Evolutionary conservation across 2,797 vertebrate genomes (phyloP).

Genomic region (Clarias pachynema): DNA sequence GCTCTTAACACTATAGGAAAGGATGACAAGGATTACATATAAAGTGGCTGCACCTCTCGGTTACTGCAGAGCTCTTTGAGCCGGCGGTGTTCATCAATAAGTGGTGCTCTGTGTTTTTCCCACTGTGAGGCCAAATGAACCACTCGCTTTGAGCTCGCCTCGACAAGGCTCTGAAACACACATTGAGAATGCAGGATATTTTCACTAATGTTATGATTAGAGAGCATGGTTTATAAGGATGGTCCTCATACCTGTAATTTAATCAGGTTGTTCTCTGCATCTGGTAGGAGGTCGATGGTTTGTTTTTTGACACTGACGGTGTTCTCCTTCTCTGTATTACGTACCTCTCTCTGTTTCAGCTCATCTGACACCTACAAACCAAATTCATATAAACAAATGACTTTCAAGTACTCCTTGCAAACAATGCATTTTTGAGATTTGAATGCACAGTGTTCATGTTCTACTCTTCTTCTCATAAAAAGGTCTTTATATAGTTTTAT

Average conservation of each 20-base stretch:
- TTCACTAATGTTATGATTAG: not conserved
- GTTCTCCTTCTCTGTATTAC: conserved; percentile 71
- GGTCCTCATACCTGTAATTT: conserved; percentile 81
- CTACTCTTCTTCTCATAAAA: not conserved
- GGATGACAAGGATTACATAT: not conserved
- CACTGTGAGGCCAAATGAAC: conserved; percentile 85
- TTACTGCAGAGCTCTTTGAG: conserved; percentile 83
- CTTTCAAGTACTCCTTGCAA: not conserved
- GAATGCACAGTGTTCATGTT: not conserved
- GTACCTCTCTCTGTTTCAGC: conserved; percentile 73
- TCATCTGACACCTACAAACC: conserved; percentile 79
- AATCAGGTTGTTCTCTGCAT: conserved; percentile 79
- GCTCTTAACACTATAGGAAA: not conserved
- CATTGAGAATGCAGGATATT: conserved; percentile 3
- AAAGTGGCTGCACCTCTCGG: conserved; percentile 75
- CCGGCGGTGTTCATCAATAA: conserved; percentile 82
- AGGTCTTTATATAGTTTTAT: not conserved
- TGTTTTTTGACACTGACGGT: conserved; percentile 80
- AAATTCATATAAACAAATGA: not conserved
- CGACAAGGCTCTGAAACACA: conserved; percentile 78
- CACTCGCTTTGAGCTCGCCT: conserved; percentile 81
- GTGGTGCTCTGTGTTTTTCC: conserved; percentile 88
- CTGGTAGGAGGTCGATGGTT: conserved; percentile 81
- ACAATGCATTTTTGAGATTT: not conserved
- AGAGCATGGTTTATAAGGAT: not conserved